Base-by-base conservation (phyloP, 1,140 invertebrate genomes). In the Samia ricini region DNA sequence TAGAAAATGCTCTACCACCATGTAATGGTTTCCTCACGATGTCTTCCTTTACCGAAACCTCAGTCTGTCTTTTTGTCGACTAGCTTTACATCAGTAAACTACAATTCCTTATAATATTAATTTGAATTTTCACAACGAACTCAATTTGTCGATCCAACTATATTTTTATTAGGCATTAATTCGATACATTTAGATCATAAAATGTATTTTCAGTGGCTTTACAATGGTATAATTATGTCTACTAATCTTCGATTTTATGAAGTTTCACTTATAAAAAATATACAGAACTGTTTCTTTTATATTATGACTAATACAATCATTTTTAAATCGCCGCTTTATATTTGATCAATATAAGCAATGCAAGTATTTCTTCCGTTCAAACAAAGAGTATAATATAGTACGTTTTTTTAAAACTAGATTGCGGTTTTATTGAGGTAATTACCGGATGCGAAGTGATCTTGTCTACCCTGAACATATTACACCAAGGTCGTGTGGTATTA, bases 311-410 rank as follows among this genome's bases (percentile, higher is more conserved):
- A n/a, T n/a, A n/a, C n/a, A n/a, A n/a, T n/a, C n/a, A n/a, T n/a
- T 42, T 42, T 42, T 42, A 42, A 42, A 12, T 1, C 33, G 12
- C 7, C 33, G 10, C n/a, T 42, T 10, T 42, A 10, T 10, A 1
- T 15, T 15, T 42, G 33, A 15, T 42, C 33, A 12, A 42, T 42
- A 54, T 63, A 51, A 62, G 59, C 56, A 63, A 68, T 64, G 58
- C 67, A 64, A 36, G 61, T 54, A 62, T 64, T 69, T 60, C 49
- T 52, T 59, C 23, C 36, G 24, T 23, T 36, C 56, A 21, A 22
- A 60, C 62, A 60, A 60, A 60, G 58, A 56, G 29, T 57, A 10
- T 42, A 61, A 50, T 59, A 57, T 20, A 12, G 33, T 29, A 15
- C 8, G 26, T 29, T 2, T 6, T 18, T 12, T 42, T 6, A n/a